Percentiles rank a stretch among this genome's conserved stretches.
Conservation (phyloP, 2,888 invertebrate genomes). For the Leptopilina drosophilae region DNA sequence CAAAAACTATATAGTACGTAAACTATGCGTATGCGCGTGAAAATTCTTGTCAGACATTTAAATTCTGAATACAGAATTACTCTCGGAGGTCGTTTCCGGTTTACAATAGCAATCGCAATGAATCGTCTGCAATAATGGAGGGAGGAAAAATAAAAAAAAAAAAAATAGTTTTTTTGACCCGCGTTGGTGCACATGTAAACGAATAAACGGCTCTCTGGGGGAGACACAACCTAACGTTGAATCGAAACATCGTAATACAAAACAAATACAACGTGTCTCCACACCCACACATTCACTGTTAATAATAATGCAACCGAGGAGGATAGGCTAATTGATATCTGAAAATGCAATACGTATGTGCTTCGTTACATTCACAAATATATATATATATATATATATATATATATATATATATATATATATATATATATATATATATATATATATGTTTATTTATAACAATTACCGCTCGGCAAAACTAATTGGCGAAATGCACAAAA, state of each 20-base stretch:
- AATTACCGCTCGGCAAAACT: conserved; percentile 6
- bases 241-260: conserved; percentile 30
- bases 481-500: conserved; percentile 25
- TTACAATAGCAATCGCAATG: conserved; percentile 60
- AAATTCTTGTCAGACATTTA: conserved; percentile 33
- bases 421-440: too few species aligned
- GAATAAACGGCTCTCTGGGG: conserved; percentile 54
- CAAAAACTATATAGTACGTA: too few species aligned
- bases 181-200: conserved; percentile 53
- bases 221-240: conserved; percentile 46
- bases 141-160: neutral
- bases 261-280: conserved; percentile 21
- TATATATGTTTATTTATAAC: conserved; percentile 30
- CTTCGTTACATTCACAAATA: conserved; percentile 6
- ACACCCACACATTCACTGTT: neutral
- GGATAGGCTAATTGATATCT: conserved; percentile 26
- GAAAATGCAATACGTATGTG: conserved; percentile 28
- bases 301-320: conserved; percentile 3
- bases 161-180: conserved; percentile 48
- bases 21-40: neutral
- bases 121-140: conserved; percentile 49
- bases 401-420: too few species aligned
- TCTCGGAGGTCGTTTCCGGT: conserved; percentile 52
- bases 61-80: conserved; percentile 23
- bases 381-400: too few species aligned